Conservation (phyloP, 2,113 vertebrate genomes). For the Tragelaphus scriptus region DNA sequence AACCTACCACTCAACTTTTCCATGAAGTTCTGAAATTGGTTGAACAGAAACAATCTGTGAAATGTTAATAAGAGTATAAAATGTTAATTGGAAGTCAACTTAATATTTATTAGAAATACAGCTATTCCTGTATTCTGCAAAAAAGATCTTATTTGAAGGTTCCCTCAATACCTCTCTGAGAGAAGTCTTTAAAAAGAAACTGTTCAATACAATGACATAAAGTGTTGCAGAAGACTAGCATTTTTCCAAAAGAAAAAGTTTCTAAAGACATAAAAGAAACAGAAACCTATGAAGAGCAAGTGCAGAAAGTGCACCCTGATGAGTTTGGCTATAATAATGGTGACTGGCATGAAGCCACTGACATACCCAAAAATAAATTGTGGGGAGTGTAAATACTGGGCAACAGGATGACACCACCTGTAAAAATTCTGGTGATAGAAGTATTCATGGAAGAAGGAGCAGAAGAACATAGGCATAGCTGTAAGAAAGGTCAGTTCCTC, state of each 20-base stretch:
- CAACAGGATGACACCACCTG: background rate
- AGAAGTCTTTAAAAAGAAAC: background rate
- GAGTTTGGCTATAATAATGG: background rate
- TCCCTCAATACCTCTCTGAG: background rate
- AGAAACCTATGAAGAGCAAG: background rate
- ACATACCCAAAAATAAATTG: background rate
- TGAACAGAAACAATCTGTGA: constrained; percentile 56
- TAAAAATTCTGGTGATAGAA: background rate
- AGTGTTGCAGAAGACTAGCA: background rate
- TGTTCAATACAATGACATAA: background rate
- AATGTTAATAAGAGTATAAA: constrained; percentile 22
- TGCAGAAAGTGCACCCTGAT: background rate
- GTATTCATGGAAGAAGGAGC: background rate
- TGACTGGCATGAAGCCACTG: background rate
- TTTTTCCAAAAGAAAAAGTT: background rate
- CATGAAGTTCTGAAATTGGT: constrained; percentile 74
- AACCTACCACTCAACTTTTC: constrained; percentile 68
- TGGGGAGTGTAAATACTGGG: background rate
- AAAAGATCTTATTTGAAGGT: constrained; percentile 2
- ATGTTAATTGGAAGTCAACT: background rate
- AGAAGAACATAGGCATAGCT: background rate
- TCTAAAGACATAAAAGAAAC: background rate
- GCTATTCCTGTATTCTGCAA: background rate
- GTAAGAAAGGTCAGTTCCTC: background rate
- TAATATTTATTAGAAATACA: background rate